Evolutionary conservation across 2,797 vertebrate species (phyloP), one percentile per base, ranked within the genome.

Genomic region (Numenius phaeopus): DNA sequence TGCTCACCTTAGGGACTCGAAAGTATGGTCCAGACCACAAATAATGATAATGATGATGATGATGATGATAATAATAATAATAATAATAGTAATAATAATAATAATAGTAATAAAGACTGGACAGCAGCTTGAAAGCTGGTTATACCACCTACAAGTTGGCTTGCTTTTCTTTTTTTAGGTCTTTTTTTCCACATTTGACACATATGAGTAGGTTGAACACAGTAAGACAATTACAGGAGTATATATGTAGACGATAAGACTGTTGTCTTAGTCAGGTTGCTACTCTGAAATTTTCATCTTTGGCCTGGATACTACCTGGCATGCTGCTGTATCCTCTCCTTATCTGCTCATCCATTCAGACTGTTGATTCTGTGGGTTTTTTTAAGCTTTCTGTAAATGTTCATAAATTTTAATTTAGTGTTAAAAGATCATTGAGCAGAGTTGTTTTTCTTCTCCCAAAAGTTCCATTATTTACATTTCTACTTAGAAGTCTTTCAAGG

Each of bases 161-260:
- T 78, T 69, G 18, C 5, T 64, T 87, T 61, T 54, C 22, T 34
- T n/a, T 67, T 89, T 82, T 52, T 50, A 69, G 18, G 6, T 78
- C 14, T 21, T 54, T 71, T 81, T 62, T 20, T 0, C 12, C 5
- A 2, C 1, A 1, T 55, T 93, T 81, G 30, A 91, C 15, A 30
- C 9, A 47, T 49, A n/a, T 0, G 0, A 55, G 13, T 62, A 78
- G 18, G 88, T 5, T 79, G 40, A 88, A 80, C 9, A 8, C 0
- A 1, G 9, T 44, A 34, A 72, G 79, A 8, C 11, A 19, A 12
- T 55, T 75, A 78, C 24, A 67, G 58, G 21, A n/a, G 7, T 69
- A 30, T 24, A 27, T 52, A 9, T 8, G 8, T 23, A 59, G 40
- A 57, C 0, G 1, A 3, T 40, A 52, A 81, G 13, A 40, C 4